Evolutionary conservation across 2,797 vertebrate genomes (phyloP).

Genomic region (Muraenolepis orangiensis): DNA sequence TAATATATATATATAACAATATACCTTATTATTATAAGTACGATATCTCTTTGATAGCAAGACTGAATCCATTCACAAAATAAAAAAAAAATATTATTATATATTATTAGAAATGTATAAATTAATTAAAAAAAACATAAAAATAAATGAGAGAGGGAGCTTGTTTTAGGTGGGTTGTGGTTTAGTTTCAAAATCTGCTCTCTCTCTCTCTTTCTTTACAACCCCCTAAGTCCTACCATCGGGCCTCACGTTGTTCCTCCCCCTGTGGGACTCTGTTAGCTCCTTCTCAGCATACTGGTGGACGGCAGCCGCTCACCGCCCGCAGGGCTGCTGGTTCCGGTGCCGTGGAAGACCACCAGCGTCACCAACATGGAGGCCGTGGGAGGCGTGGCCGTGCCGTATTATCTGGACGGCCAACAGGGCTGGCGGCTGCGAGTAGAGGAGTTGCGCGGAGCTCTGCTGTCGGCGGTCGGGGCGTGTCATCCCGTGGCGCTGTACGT

Average conservation of each 20-base stretch:
- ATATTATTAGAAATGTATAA: too few relatives aligned
- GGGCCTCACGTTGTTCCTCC: too few relatives aligned
- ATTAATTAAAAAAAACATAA: neutral
- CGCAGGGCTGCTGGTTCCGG: conserved; percentile 65
- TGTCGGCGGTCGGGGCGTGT: conserved; percentile 53
- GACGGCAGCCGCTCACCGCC: conserved; percentile 30
- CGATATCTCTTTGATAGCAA: too few relatives aligned
- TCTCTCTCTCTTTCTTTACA: too few relatives aligned
- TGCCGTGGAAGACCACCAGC: conserved; percentile 44
- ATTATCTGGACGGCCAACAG: conserved; percentile 68
- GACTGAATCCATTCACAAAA: too few relatives aligned
- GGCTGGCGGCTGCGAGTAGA: conserved; percentile 68
- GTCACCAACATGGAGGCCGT: conserved; percentile 15
- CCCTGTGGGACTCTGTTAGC: conserved; percentile 49
- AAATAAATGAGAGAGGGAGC: neutral
- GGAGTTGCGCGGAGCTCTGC: conserved; percentile 62
- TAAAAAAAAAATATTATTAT: too few relatives aligned
- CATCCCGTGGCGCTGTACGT: conserved; percentile 68
- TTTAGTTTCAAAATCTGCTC: neutral
- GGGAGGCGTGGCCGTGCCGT: conserved; percentile 61
- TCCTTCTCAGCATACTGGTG: conserved; percentile 60
- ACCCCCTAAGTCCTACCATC: too few relatives aligned
- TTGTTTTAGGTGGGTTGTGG: neutral
- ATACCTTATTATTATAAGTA: too few relatives aligned
- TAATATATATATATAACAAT: too few relatives aligned